phyloP scores from a whole-genome alignment of 2,113 vertebrate species.

The Probosciger aterrimus region DNA sequence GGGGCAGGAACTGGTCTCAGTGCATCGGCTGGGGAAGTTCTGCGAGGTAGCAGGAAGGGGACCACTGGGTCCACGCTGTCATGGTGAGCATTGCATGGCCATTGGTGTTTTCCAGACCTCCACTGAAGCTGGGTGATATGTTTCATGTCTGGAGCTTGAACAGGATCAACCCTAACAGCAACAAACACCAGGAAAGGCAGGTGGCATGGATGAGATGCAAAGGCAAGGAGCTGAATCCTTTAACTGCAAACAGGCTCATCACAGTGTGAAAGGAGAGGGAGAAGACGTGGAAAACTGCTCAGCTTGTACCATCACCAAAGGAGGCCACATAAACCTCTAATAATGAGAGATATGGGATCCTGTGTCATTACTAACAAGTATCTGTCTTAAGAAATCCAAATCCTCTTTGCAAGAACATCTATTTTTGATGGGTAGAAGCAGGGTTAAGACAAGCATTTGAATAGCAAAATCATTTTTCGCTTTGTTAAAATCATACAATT shows the following conservation, averaged over 20 bases:
- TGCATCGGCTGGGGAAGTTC: not conserved
- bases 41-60: not conserved
- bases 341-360: not conserved
- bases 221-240: not conserved
- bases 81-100: fast-evolving
- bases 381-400: not conserved
- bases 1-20: slow-evolving; percentile 29
- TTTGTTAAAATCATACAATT: not conserved
- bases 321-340: not conserved
- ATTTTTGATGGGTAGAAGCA: not conserved
- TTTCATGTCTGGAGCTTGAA: fast-evolving
- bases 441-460: not conserved
- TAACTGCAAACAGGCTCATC: fast-evolving
- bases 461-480: not conserved
- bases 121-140: fast-evolving
- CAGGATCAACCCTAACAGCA: not conserved
- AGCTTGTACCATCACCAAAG: not conserved
- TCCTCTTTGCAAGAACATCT: not conserved
- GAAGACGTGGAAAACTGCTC: not conserved
- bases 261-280: not conserved
- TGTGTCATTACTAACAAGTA: not conserved
- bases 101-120: fast-evolving
- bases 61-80: not conserved
- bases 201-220: not conserved
- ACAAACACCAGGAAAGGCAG: not conserved